Base-by-base conservation (phyloP, 2,113 vertebrate species). In the Paratilapia polleni region DNA sequence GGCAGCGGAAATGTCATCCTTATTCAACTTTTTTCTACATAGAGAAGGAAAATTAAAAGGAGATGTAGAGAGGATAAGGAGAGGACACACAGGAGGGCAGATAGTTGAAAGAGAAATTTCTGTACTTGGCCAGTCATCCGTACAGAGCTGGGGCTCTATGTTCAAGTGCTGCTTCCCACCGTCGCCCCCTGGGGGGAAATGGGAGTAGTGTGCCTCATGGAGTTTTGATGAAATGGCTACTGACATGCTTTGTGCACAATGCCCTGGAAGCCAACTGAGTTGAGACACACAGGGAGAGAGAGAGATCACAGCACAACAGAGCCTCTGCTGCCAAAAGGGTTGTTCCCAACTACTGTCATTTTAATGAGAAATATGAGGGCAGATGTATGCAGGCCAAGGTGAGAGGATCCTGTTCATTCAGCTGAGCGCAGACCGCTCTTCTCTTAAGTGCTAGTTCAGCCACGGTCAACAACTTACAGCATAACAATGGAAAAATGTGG, bases 201-300 rank as follows among this genome's bases (percentile, higher is more conserved):
- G 59, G 24, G 28, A 76, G 83, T 85, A 91, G 83, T 89, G 82
- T 78, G 83, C 80, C 82, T 78, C 82, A 80, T 83, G 70, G 62
- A 81, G 82, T 64, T 88, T 73, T 93, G 89, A 93, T 88, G 78
- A 88, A 90, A 95, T 88, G 77, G 63, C 52, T 90, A 47, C 89
- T 92, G 93, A 94, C 90, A 92, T 85, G 84, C 88, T 87, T 62
- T 86, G 82, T 85, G 80, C 87, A 89, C 88, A 86, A 80, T 80
- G 56, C 52, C 80, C 90, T 90, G 79, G 43, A 86, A 92, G 86
- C 87, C 75, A 87, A 91, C 77, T 47, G 83, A 88, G 62, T 73
- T 22, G 78, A 91, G 63, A 78, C 52, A 86, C 26, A 26, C 76
- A 12, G 82, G n/a, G 88, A 20, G 83, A 24, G 77, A 38, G 52